Base-by-base conservation (phyloP, 1,140 invertebrate species). In the Atta colombica region DNA sequence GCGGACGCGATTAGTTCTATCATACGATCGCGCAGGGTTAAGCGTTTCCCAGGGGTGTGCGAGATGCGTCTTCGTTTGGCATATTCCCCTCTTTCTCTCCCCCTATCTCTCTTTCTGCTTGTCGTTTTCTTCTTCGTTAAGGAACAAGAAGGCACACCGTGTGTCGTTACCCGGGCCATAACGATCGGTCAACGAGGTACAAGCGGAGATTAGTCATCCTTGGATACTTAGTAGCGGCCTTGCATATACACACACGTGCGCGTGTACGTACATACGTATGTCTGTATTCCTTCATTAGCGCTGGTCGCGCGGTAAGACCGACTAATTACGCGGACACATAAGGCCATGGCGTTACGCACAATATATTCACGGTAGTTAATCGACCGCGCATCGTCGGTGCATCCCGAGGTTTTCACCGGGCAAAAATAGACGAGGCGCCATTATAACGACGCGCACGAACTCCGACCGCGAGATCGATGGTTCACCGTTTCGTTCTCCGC, bases 1-100 rank as follows among this genome's bases (percentile, higher is more conserved):
- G 93, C 93, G 93, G 91, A 93, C 91, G 89, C 92, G 92, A 95
- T 94, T 93, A 92, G 92, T 93, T 93, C 92, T 93, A 94, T 94
- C 94, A 91, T 92, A 74, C 89, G 51, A 69, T 71, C 88, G 77
- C 74, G 72, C 66, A 87, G 91, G 92, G 93, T 94, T 94, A 93
- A 94, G 91, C 90, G 92, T 92, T 95, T 94, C 92, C 89, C 90
- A 92, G 88, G 89, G 91, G 87, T 87, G 86, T 80, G 86, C 68
- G 86, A 84, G 75, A 84, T 66, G 68, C 63, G 75, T 80, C 65
- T 87, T 85, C 87, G 86, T 90, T 87, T 69, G 86, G 68, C 78
- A 49, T 93, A 90, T 88, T 85, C 16, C 61, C 28, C 28, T 16
- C 18, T 77, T 35, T 61, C 71, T 68, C 55, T 63, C 53, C 28